phyloP scores from a whole-genome alignment of 53 echinoderm and acorn worm species.

The Patiria pectinifera region DNA sequence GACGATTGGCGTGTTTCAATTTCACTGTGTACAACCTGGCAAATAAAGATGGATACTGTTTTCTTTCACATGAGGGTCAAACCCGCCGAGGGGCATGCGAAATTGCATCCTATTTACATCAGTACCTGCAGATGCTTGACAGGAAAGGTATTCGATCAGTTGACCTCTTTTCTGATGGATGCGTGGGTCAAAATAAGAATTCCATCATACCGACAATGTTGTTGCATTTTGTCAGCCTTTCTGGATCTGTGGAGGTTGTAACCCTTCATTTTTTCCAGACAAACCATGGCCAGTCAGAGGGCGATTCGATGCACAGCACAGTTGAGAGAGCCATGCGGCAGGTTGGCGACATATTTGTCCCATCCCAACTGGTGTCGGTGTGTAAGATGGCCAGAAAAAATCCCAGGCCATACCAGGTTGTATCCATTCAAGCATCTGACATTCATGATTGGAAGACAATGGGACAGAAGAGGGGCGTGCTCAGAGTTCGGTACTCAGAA shows the following conservation, averaged over 20 bases:
- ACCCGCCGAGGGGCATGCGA: no score
- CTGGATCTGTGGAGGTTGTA: background rate
- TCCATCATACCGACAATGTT: slow-evolving; percentile 6
- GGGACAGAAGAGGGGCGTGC: slow-evolving; percentile 24
- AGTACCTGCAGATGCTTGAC: no score
- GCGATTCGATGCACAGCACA: slow-evolving; percentile 37
- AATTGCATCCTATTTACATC: no score
- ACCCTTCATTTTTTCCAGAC: slow-evolving; percentile 43
- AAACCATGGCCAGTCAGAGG: slow-evolving; percentile 53
- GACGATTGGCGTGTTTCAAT: slow-evolving; percentile 55
- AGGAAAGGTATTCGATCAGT: no score
- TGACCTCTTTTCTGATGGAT: no score
- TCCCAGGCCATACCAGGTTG: slow-evolving; percentile 8
- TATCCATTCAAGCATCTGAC: background rate
- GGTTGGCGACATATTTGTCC: background rate
- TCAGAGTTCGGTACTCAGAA: background rate
- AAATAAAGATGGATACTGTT: no score
- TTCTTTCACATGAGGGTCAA: no score
- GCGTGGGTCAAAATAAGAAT: no score
- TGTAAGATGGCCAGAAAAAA: slow-evolving; percentile 14
- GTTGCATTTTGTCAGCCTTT: background rate
- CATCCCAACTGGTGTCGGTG: slow-evolving; percentile 8
- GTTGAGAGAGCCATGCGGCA: slow-evolving; percentile 13
- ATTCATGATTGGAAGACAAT: slow-evolving; percentile 35
- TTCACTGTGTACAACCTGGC: slow-evolving; percentile 58